phyloP scores from a whole-genome alignment of 2,797 vertebrate genomes.

The Echeneis naucrates region DNA sequence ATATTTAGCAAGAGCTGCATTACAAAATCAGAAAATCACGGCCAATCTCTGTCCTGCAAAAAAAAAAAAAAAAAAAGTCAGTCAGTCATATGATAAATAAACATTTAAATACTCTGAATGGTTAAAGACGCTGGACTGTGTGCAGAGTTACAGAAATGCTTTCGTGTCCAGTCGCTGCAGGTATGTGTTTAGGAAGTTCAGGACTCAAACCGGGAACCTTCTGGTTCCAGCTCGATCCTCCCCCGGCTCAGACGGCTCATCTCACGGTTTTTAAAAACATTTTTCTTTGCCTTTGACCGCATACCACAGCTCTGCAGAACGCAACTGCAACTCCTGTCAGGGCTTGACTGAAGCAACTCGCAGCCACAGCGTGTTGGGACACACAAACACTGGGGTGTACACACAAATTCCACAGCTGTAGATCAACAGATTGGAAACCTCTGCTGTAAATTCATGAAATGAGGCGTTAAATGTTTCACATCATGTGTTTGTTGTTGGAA shows the following conservation, averaged over 20 bases:
- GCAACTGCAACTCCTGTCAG: conserved; percentile 51
- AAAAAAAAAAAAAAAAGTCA: too few relatives aligned
- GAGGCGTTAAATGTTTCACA: neutral
- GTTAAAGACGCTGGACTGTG: neutral
- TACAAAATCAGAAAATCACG: neutral
- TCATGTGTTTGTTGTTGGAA: too few relatives aligned
- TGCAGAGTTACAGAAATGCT: neutral
- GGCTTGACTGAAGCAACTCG: conserved; percentile 58
- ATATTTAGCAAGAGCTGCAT: neutral
- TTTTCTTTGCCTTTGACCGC: conserved; percentile 10
- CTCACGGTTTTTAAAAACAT: neutral
- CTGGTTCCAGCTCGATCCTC: neutral
- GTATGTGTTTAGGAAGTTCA: conserved; percentile 1
- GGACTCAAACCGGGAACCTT: neutral
- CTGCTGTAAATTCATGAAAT: conserved; percentile 29
- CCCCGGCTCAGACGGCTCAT: neutral
- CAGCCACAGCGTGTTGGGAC: conserved; percentile 26
- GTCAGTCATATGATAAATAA: too few relatives aligned
- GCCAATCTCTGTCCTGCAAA: too few relatives aligned
- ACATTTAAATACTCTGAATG: neutral
- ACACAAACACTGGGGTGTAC: conserved; percentile 9
- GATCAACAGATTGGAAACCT: conserved; percentile 25
- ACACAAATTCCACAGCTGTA: conserved; percentile 58
- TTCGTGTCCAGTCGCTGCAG: conserved; percentile 40
- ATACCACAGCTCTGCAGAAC: conserved; percentile 45